phyloP scores from a whole-genome alignment of 2,888 invertebrate genomes.

The Notodonta dromedarius region DNA sequence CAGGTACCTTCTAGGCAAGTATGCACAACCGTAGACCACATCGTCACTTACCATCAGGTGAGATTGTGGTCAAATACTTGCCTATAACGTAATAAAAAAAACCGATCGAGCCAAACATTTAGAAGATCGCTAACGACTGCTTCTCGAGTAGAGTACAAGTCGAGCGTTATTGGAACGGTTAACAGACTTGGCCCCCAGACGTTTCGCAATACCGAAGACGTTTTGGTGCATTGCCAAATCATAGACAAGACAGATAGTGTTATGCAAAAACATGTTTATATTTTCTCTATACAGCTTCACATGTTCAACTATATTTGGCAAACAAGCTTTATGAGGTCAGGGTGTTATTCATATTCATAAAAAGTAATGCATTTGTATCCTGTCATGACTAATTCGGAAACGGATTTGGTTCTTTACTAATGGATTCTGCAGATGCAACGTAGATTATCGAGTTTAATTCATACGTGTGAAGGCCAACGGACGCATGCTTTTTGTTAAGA shows the following conservation, averaged over 20 bases:
- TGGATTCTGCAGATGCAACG: conserved; percentile 5
- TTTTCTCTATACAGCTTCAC: not conserved
- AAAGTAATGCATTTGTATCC: conserved; percentile 13
- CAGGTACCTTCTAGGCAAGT: too few relatives aligned
- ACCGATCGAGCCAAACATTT: too few relatives aligned
- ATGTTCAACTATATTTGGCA: not conserved
- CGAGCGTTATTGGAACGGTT: too few relatives aligned
- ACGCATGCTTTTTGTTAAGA: conserved; percentile 64
- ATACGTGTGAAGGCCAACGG: conserved; percentile 65
- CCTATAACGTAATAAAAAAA: too few relatives aligned
- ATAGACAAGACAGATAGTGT: not conserved
- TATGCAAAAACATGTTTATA: not conserved
- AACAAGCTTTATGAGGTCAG: conserved; percentile 19
- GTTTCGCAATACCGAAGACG: conserved; percentile 9
- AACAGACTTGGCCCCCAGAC: not conserved
- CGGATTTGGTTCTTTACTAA: conserved; percentile 14
- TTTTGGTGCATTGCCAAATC: conserved; percentile 8
- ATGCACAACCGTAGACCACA: too few relatives aligned
- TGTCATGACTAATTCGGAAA: conserved; percentile 9
- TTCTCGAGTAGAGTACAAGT: too few relatives aligned
- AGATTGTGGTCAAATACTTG: too few relatives aligned
- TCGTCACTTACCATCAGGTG: too few relatives aligned
- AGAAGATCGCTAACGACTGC: too few relatives aligned
- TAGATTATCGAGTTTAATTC: conserved; percentile 23
- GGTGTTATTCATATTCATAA: conserved; percentile 12